Evolutionary conservation across 1,140 invertebrate genomes (phyloP).

Genomic region (Polyergus mexicanus): DNA sequence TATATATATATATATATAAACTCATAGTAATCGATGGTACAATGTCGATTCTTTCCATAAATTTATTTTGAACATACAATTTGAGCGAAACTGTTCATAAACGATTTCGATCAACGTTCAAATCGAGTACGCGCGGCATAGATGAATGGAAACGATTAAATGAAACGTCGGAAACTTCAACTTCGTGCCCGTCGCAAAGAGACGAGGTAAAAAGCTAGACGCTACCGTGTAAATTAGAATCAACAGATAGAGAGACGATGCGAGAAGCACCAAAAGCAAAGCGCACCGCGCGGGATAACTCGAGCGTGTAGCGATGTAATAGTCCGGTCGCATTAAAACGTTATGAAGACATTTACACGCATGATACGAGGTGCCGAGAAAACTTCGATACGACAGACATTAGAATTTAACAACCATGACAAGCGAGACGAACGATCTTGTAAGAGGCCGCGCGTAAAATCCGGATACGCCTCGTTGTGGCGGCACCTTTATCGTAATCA

Average conservation of each 20-base stretch:
- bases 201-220: constrained; percentile 15
- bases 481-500: constrained; percentile 63
- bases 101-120: constrained; percentile 21
- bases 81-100: neutral
- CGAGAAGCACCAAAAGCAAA: constrained; percentile 31
- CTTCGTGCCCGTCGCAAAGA: constrained; percentile 3
- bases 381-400: neutral
- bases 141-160: constrained; percentile 45
- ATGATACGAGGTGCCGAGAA: neutral
- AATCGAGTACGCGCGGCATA: constrained; percentile 22
- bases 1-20: neutral
- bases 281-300: constrained; percentile 35
- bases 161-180: constrained; percentile 32
- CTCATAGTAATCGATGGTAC: neutral
- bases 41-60: neutral
- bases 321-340: constrained; percentile 46
- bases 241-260: constrained; percentile 10
- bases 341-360: constrained; percentile 50
- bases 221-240: constrained; percentile 52
- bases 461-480: constrained; percentile 33
- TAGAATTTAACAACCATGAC: constrained; percentile 8
- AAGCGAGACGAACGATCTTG: constrained; percentile 24
- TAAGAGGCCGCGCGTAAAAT: constrained; percentile 1
- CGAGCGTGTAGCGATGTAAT: constrained; percentile 19
- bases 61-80: neutral